phyloP scores from a whole-genome alignment of 2,797 vertebrate genomes.

The Sebastolobus alascanus region DNA sequence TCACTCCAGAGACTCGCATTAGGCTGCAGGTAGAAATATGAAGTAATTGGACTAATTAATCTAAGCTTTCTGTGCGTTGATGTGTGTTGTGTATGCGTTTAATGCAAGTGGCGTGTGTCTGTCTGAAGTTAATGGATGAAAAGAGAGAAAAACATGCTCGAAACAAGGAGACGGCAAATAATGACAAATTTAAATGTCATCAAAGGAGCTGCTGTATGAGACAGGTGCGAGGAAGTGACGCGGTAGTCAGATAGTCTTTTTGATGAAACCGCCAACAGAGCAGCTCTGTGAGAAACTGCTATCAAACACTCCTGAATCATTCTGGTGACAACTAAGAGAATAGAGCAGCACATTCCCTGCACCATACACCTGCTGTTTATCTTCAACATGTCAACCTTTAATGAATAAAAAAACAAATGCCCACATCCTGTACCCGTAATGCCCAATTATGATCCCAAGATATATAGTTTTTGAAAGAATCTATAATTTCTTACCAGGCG shows the following conservation, averaged over 20 bases:
- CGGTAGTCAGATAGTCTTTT: slow-evolving; percentile 13
- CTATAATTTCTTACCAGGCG: neutral
- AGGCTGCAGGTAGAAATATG: slow-evolving; percentile 36
- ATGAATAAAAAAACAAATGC: slow-evolving; percentile 13
- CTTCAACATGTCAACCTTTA: slow-evolving; percentile 41
- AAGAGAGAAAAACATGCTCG: slow-evolving; percentile 14
- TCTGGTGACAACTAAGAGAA: slow-evolving; percentile 23
- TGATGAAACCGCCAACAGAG: slow-evolving; percentile 22
- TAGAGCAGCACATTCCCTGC: slow-evolving; percentile 6
- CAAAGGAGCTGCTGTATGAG: slow-evolving; percentile 14
- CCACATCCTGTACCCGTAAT: neutral
- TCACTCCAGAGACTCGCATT: slow-evolving; percentile 27
- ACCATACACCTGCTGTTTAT: slow-evolving; percentile 5
- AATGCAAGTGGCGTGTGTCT: slow-evolving; percentile 10
- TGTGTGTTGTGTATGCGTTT: neutral
- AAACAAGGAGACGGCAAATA: slow-evolving; percentile 36
- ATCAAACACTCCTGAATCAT: slow-evolving; percentile 32
- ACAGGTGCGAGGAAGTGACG: neutral
- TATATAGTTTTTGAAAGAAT: neutral
- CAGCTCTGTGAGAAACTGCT: slow-evolving; percentile 33
- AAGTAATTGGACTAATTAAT: slow-evolving; percentile 40
- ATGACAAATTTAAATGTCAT: slow-evolving; percentile 44
- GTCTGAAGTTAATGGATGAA: slow-evolving; percentile 31
- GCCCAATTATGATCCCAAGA: neutral
- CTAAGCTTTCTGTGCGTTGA: neutral